Evolutionary conservation across 2,113 vertebrate genomes (phyloP).

Genomic region (Cyanoliseus patagonus): DNA sequence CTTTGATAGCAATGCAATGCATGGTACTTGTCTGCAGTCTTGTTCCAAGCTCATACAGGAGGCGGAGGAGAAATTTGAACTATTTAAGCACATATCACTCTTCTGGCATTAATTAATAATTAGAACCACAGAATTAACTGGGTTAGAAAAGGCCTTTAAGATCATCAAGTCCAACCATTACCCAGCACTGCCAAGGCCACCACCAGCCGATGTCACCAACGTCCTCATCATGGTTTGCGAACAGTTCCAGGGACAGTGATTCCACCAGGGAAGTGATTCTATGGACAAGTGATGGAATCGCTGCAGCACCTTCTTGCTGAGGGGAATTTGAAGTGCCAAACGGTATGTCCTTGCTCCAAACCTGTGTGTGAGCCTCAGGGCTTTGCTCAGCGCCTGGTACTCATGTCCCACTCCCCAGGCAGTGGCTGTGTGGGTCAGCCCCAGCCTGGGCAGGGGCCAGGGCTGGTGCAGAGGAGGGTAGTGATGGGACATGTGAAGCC

Average conservation of each 20-base stretch:
- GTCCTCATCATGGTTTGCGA: neutral
- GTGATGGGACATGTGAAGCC: neutral
- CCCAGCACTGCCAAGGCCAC: neutral
- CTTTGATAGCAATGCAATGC: neutral
- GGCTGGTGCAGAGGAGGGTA: neutral
- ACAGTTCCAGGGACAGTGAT: neutral
- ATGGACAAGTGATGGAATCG: neutral
- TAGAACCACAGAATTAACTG: neutral
- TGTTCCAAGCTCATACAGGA: neutral
- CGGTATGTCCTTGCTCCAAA: neutral
- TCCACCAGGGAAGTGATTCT: neutral
- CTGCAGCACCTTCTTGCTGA: neutral
- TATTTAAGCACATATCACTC: neutral
- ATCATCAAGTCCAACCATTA: neutral
- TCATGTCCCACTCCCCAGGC: neutral
- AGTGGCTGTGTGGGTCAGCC: neutral
- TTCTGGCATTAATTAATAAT: neutral
- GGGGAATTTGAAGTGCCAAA: slow-evolving; percentile 3
- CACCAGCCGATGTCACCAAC: neutral
- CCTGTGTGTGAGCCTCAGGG: neutral
- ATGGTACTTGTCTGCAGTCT: neutral
- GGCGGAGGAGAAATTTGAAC: slow-evolving; percentile 8
- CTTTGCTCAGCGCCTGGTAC: neutral
- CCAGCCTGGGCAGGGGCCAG: neutral
- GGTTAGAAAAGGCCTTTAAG: neutral